phyloP scores from a whole-genome alignment of 1,140 invertebrate genomes.

The Hetaerina americana region DNA sequence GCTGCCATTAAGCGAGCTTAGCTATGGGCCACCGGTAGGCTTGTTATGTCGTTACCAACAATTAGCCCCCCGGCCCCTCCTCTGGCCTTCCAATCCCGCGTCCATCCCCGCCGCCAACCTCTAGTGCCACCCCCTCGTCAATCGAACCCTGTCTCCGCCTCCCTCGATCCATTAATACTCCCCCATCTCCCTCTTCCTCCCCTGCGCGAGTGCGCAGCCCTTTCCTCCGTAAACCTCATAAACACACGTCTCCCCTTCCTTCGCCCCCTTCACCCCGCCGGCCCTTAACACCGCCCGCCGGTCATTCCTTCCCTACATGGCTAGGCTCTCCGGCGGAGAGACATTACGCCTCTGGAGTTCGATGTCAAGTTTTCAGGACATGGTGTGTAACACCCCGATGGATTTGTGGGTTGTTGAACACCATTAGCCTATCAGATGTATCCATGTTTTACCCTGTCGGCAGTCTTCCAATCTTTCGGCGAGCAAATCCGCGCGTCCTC shows the following conservation, averaged over 20 bases:
- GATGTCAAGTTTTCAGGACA: neutral
- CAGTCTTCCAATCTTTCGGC: no score
- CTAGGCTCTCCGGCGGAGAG: neutral
- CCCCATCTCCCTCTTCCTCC: neutral
- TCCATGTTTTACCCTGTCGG: no score
- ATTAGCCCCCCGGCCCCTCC: neutral
- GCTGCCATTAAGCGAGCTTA: neutral
- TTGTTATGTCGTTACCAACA: neutral
- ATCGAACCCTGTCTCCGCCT: neutral
- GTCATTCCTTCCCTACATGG: neutral
- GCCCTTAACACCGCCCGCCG: neutral
- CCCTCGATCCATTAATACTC: neutral
- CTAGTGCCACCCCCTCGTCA: neutral
- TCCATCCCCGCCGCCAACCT: no score
- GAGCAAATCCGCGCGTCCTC: neutral
- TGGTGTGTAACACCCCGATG: neutral
- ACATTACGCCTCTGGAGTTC: neutral
- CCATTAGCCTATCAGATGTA: no score
- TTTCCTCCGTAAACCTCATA: neutral
- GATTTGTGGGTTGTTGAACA: neutral
- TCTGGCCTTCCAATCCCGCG: neutral
- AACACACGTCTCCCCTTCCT: neutral
- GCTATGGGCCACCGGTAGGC: neutral
- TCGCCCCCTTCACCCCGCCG: neutral
- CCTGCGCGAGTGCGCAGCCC: neutral